Conservation (phyloP, 2,113 vertebrate species). For the Podilymbus podiceps region DNA sequence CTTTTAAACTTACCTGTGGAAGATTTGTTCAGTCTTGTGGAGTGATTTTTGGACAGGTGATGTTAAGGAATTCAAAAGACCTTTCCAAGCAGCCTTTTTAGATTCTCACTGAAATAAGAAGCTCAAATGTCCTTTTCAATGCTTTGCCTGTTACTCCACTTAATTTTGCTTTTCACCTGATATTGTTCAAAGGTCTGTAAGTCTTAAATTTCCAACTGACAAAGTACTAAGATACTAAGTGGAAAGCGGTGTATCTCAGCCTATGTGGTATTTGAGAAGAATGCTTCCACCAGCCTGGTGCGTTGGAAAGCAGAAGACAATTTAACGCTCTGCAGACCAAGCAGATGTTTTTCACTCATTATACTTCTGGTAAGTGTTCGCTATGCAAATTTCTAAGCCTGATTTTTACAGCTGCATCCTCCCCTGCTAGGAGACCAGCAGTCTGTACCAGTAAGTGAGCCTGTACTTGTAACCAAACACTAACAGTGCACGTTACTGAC, state of each 20-base stretch:
- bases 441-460: neutral
- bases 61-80: neutral
- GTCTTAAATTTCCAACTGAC: neutral
- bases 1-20: neutral
- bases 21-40: neutral
- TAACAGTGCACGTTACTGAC: neutral
- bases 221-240: neutral
- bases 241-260: neutral
- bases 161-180: neutral
- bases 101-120: neutral
- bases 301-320: neutral
- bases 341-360: neutral
- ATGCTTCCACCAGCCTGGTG: neutral
- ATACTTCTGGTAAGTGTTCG: neutral
- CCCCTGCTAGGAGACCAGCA: neutral
- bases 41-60: neutral
- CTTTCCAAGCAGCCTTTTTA: neutral
- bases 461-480: neutral
- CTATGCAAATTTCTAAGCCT: neutral
- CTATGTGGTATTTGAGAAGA: neutral
- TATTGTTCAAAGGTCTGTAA: neutral
- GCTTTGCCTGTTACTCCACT: neutral
- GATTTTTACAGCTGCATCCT: neutral
- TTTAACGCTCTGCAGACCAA: neutral
- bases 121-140: neutral